Conservation (phyloP, 37 sponge, comb jelly and placozoan species). For the Spongia lamella region DNA sequence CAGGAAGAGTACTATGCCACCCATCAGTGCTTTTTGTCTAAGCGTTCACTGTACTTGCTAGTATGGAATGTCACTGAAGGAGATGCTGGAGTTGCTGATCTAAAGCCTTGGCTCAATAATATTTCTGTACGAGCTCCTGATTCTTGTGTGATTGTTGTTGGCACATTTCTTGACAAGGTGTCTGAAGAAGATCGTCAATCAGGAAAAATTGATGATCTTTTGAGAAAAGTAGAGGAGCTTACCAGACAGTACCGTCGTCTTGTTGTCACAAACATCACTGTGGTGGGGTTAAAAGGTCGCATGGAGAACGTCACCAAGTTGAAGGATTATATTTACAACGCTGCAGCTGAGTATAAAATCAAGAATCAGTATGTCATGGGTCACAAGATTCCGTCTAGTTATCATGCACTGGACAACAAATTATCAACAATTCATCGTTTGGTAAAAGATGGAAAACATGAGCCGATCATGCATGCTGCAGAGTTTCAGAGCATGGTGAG, state of each 20-base stretch:
- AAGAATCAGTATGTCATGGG: constrained; percentile 52
- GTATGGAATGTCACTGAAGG: constrained; percentile 83
- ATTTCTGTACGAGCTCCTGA: constrained; percentile 74
- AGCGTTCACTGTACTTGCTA: constrained; percentile 89
- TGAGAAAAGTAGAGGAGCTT: not conserved
- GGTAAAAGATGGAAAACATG: not conserved
- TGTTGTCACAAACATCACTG: not conserved
- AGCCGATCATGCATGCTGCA: constrained; percentile 33
- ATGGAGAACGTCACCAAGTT: constrained; percentile 35
- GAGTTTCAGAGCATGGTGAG: constrained; percentile 37
- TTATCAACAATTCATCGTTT: constrained; percentile 12
- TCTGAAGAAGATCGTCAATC: not conserved
- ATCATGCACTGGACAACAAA: constrained; percentile 27
- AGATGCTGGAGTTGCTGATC: constrained; percentile 68
- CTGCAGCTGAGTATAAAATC: constrained; percentile 30
- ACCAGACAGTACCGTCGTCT: constrained; percentile 1
- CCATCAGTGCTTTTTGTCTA: constrained; percentile 94
- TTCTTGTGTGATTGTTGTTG: constrained; percentile 57
- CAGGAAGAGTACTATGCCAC: constrained; percentile 95
- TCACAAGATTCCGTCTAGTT: constrained; percentile 49
- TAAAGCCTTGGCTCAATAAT: constrained; percentile 91
- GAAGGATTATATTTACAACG: constrained; percentile 47
- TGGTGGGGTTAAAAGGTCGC: not conserved
- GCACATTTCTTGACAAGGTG: constrained; percentile 61
- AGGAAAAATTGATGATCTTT: not conserved